These are phyloP conservation scores for Lydus trimaculatus DNA, from an alignment of 2,888 invertebrate species.

Conservation along the genomic window DNA sequence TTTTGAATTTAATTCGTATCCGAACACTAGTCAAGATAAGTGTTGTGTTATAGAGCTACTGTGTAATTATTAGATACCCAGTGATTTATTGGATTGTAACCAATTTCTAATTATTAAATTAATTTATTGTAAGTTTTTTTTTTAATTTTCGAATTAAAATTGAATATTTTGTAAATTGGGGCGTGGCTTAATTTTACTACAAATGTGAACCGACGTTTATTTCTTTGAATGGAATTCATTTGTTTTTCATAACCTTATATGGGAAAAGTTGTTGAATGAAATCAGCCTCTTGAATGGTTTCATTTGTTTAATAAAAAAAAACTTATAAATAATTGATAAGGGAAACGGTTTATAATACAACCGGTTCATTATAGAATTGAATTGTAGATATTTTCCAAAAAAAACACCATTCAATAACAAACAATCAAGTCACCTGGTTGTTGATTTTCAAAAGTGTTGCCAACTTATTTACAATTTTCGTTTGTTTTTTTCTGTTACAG, in stretches of 20 bases:
- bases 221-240: background rate
- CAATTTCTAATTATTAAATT: too few relatives aligned
- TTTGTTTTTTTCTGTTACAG: background rate
- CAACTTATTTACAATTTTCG: background rate
- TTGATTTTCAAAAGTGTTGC: background rate
- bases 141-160: too few relatives aligned
- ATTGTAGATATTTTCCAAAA: background rate
- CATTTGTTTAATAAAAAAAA: background rate
- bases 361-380: background rate
- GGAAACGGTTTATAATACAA: background rate
- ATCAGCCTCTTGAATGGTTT: background rate
- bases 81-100: background rate
- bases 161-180: background rate
- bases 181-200: background rate
- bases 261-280: background rate
- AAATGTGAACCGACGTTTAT: background rate
- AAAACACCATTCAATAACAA: background rate
- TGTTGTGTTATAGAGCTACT: background rate
- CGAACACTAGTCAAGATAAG: background rate
- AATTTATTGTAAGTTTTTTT: background rate
- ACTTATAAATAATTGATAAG: background rate
- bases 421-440: background rate
- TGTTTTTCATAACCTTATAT: background rate
- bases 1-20: constrained; percentile 41
- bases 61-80: background rate